These are phyloP conservation scores for Cyprinodon tularosa DNA, from an alignment of 2,113 vertebrate species.

Conservation along the genomic window DNA sequence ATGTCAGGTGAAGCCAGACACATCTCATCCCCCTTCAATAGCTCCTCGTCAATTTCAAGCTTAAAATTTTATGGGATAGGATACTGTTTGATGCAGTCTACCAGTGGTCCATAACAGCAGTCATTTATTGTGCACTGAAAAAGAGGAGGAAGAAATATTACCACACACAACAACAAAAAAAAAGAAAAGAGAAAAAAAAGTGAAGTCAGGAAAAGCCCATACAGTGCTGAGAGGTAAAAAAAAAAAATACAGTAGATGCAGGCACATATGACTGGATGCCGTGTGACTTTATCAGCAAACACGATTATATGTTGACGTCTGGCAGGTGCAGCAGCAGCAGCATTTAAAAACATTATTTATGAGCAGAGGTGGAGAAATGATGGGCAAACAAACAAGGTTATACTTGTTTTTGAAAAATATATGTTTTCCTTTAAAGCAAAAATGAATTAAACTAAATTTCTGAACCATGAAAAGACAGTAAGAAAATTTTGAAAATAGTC, in stretches of 20 bases:
- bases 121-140: slow-evolving; percentile 98
- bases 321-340: slow-evolving; percentile 27
- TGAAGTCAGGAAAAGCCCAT: slow-evolving; percentile 44
- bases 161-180: slow-evolving; percentile 35
- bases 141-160: slow-evolving; percentile 77
- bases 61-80: slow-evolving; percentile 97
- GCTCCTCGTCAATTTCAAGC: slow-evolving; percentile 91
- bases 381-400: background rate
- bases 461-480: no score
- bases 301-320: slow-evolving; percentile 71
- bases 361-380: background rate
- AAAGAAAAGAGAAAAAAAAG: background rate
- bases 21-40: slow-evolving; percentile 87
- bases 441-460: background rate
- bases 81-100: slow-evolving; percentile 99
- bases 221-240: slow-evolving; percentile 39
- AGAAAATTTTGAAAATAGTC: no score
- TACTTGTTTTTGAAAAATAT: background rate
- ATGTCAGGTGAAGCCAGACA: slow-evolving; percentile 93
- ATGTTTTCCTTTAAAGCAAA: background rate
- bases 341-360: slow-evolving; percentile 35
- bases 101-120: slow-evolving; percentile 99
- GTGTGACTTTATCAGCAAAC: slow-evolving; percentile 75
- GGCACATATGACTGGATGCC: slow-evolving; percentile 57
- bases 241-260: slow-evolving; percentile 60